These are phyloP conservation scores for Apotomis betuletana DNA, from an alignment of 2,888 invertebrate genomes.

Conservation along the genomic window DNA sequence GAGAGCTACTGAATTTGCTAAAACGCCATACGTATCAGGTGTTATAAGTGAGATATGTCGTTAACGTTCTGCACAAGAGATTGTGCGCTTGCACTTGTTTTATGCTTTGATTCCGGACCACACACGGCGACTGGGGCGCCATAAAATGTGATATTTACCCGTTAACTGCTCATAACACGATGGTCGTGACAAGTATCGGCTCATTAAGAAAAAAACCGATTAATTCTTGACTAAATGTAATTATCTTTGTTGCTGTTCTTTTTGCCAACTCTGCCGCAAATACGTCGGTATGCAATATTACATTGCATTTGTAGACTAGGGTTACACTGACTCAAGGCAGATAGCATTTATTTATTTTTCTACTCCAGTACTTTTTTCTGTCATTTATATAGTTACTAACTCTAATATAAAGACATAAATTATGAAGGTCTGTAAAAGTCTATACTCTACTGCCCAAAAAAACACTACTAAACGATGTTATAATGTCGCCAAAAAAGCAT, in stretches of 20 bases:
- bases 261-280: neutral
- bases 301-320: too few species aligned
- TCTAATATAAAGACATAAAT: too few species aligned
- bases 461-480: too few species aligned
- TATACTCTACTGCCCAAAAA: too few species aligned
- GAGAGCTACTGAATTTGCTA: neutral
- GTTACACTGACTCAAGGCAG: too few species aligned
- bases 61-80: neutral
- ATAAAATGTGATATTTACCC: conserved; percentile 62
- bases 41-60: neutral
- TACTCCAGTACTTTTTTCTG: too few species aligned
- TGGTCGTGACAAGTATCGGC: conserved; percentile 60
- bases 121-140: conserved; percentile 62
- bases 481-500: too few species aligned
- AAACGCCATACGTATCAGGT: conserved; percentile 46
- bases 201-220: conserved; percentile 61
- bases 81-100: conserved; percentile 42
- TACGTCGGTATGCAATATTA: neutral
- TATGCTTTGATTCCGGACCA: conserved; percentile 66
- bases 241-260: conserved; percentile 44
- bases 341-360: too few species aligned
- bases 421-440: too few species aligned
- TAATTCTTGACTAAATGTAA: conserved; percentile 71
- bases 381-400: too few species aligned
- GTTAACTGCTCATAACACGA: conserved; percentile 54